phyloP scores from a whole-genome alignment of 1,140 invertebrate species.

The Spodoptera frugiperda region DNA sequence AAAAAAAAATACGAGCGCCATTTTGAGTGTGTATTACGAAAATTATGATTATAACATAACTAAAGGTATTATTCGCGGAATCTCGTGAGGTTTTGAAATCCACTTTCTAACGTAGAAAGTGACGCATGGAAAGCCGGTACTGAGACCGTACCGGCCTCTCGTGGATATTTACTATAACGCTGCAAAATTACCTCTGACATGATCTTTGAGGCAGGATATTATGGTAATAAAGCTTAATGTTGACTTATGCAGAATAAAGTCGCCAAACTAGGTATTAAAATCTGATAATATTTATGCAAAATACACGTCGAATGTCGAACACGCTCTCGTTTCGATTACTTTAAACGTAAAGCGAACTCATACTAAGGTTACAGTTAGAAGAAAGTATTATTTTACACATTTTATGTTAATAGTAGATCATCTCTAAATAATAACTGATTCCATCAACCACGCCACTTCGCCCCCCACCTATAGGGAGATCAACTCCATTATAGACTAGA shows the following conservation, averaged over 20 bases:
- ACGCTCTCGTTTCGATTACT: no score
- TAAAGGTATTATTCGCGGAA: conserved; percentile 18
- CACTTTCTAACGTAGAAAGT: conserved; percentile 46
- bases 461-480: background rate
- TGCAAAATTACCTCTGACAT: conserved; percentile 6
- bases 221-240: background rate
- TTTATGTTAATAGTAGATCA: no score
- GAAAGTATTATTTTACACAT: no score
- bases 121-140: conserved; percentile 26
- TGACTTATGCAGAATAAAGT: no score
- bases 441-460: background rate
- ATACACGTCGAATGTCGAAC: no score
- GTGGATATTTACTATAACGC: conserved; percentile 36
- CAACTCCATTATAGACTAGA: background rate
- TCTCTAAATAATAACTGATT: no score
- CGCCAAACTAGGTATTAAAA: no score
- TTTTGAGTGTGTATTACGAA: conserved; percentile 13
- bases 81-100: conserved; percentile 31
- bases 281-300: no score
- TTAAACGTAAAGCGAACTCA: no score
- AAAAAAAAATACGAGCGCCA: background rate
- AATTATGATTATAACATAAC: conserved; percentile 6
- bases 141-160: background rate
- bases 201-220: background rate
- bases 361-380: no score